Evolutionary conservation across 2,113 vertebrate genomes (phyloP).

Genomic region (Ursus arctos): DNA sequence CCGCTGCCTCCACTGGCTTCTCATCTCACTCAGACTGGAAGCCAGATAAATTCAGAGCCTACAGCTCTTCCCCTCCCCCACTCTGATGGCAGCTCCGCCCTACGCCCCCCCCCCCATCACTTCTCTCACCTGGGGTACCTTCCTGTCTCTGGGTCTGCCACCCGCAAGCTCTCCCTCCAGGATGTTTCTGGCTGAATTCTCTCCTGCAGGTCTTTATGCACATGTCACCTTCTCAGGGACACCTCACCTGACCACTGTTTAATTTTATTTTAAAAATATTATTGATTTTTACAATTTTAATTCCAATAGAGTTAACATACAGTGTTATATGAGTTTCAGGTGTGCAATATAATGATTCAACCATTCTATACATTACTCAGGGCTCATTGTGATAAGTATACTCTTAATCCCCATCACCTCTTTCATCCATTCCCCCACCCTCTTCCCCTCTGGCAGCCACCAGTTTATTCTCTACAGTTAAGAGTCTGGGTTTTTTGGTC

Average conservation of each 20-base stretch:
- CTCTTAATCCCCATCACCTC: neutral
- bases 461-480: neutral
- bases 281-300: neutral
- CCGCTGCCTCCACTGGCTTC: neutral
- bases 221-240: neutral
- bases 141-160: neutral
- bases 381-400: neutral
- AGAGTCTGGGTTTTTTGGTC: neutral
- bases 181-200: too few relatives aligned
- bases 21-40: neutral
- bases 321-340: neutral
- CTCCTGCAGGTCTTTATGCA: neutral
- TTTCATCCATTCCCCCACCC: neutral
- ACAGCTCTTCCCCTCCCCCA: accelerated
- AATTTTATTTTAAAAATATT: neutral
- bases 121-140: neutral
- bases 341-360: neutral
- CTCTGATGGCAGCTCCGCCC: neutral
- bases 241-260: neutral
- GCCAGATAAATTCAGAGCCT: neutral
- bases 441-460: neutral
- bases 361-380: neutral
- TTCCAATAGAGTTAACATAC: neutral
- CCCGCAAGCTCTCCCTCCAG: neutral
- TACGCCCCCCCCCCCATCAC: accelerated